phyloP scores from a whole-genome alignment of 2,797 vertebrate species.

The Thamnophis elegans region DNA sequence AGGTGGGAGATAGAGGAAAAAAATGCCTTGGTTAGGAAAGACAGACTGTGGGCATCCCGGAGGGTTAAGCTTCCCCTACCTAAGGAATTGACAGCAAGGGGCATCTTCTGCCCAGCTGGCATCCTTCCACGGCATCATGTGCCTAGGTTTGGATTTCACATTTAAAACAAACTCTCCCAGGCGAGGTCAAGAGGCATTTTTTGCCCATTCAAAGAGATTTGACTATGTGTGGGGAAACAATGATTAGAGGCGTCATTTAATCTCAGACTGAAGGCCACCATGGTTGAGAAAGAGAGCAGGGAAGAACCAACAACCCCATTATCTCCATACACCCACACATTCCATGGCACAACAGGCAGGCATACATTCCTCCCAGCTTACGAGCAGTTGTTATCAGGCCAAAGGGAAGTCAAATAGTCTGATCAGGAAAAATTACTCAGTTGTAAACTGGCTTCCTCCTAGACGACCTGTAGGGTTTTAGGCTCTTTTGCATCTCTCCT shows the following conservation, averaged over 20 bases:
- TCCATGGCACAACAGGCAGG: background rate
- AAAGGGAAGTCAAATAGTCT: background rate
- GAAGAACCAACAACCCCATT: background rate
- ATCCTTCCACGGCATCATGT: conserved; percentile 9
- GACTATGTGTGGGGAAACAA: background rate
- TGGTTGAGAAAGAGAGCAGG: background rate
- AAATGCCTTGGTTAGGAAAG: background rate
- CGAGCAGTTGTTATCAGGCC: background rate
- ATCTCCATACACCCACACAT: background rate
- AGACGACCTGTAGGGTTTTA: background rate
- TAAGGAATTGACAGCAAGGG: background rate
- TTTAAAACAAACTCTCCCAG: conserved; percentile 18
- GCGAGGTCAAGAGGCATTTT: conserved; percentile 11
- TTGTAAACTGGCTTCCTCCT: background rate
- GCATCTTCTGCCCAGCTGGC: background rate
- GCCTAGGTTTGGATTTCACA: conserved; percentile 11
- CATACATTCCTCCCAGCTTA: background rate
- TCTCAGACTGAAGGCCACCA: background rate
- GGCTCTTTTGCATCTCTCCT: background rate
- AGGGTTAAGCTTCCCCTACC: background rate
- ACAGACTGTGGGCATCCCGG: background rate
- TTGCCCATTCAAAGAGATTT: conserved; percentile 20
- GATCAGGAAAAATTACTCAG: background rate
- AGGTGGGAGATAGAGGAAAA: background rate
- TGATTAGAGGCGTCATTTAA: conserved; percentile 24